A percentile compares a stretch with the other conserved stretches of the same genome.
These are phyloP conservation scores for Apostichopus leukothele DNA, from an alignment of 53 echinoderm and acorn worm species.

Conservation along the genomic window DNA sequence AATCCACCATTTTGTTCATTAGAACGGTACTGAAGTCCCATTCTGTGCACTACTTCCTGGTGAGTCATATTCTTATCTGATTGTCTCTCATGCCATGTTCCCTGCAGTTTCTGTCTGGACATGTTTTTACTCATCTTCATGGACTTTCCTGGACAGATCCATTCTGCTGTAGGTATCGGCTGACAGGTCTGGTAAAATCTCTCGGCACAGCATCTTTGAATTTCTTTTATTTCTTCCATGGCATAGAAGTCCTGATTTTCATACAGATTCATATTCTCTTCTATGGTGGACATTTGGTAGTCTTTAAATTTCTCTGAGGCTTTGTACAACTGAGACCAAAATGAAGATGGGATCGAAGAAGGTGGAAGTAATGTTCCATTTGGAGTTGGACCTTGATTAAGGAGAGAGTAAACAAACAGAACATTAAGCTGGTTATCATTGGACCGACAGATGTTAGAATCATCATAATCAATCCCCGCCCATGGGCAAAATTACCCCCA, in stretches of 20 bases:
- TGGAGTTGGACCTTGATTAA: constrained; percentile 14
- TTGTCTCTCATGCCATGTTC: constrained; percentile 20
- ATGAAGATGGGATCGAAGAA: constrained; percentile 60
- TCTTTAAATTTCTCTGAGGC: constrained; percentile 66
- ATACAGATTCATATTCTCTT: constrained; percentile 71
- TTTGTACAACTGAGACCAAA: constrained; percentile 57
- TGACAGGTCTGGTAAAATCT: constrained; percentile 46
- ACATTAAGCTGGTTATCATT: too few relatives aligned
- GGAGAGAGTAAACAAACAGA: too few relatives aligned
- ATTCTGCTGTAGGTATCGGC: background rate
- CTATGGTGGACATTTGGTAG: constrained; percentile 69
- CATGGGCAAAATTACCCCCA: too few relatives aligned
- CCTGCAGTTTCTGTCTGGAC: constrained; percentile 4
- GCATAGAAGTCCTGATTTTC: constrained; percentile 45
- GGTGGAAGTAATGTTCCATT: constrained; percentile 49
- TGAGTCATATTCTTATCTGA: background rate
- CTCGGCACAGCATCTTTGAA: constrained; percentile 53
- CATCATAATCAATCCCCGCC: too few relatives aligned
- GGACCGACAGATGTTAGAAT: too few relatives aligned
- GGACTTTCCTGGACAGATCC: background rate
- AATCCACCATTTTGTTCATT: background rate
- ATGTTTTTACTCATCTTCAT: background rate
- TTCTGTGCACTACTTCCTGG: background rate
- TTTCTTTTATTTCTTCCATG: constrained; percentile 46
- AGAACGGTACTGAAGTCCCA: background rate